A percentile compares a stretch with the other conserved stretches of the same genome.
Evolutionary conservation across 2,888 invertebrate species (phyloP).

Genomic region (Shargacucullia verbasci): DNA sequence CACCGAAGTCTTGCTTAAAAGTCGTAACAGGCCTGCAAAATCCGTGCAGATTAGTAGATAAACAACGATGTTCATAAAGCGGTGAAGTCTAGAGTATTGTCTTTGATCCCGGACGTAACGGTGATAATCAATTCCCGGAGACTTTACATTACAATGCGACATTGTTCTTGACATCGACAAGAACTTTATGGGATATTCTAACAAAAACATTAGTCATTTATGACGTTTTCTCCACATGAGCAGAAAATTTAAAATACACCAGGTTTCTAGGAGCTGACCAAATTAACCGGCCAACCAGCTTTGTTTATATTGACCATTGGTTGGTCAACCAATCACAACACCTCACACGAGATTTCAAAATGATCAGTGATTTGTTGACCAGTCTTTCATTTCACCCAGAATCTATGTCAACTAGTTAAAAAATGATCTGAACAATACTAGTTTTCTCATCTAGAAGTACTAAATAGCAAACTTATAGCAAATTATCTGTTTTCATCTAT

Average conservation of each 20-base stretch:
- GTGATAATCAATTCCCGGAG: conserved; percentile 58
- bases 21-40: not conserved
- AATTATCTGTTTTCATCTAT: not conserved
- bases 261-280: too few species aligned
- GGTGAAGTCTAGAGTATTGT: conserved; percentile 40
- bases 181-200: conserved; percentile 3
- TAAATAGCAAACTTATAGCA: not conserved
- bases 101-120: conserved; percentile 49
- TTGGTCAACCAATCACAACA: too few species aligned
- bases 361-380: too few species aligned
- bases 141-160: conserved; percentile 57
- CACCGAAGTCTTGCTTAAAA: not conserved
- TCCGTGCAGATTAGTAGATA: conserved; percentile 5
- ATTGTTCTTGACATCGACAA: conserved; percentile 57
- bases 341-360: too few species aligned
- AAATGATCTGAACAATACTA: too few species aligned
- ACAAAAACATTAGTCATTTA: not conserved
- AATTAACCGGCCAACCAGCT: too few species aligned
- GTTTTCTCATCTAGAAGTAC: not conserved
- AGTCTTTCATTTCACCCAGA: too few species aligned
- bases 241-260: too few species aligned
- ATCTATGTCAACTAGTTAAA: too few species aligned
- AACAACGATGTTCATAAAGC: conserved; percentile 22
- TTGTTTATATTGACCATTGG: too few species aligned
- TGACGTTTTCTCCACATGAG: too few species aligned